Base-by-base conservation (phyloP, 2,113 vertebrate genomes). In the Hippocampus mohnikei region DNA sequence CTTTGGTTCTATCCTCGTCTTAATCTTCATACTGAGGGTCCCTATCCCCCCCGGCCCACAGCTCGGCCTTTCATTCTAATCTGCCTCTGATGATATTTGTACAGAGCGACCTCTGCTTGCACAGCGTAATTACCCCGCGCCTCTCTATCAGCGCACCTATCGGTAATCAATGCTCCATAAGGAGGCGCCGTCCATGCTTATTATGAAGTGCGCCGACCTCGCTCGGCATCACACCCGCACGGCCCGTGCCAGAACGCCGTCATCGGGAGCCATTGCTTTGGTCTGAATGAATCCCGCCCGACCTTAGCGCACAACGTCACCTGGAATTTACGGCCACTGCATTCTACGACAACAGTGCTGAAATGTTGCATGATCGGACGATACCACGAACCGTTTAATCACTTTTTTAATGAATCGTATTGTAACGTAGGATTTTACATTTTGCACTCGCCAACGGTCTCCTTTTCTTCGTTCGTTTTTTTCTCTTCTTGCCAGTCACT, bases 31-130 rank as follows among this genome's bases (percentile, higher is more conserved):
- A 18, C 18, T 7, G 59, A 4, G 20, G 76, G 83, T 71, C 75
- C 89, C 84, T 82, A 86, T 78, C 87, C 85, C 84, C 84, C 77
- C 81, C 83, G 70, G 66, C 21, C 44, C 77, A 82, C 83, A 60
- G 13, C 72, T 15, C 70, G 72, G 82, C 75, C 79, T 86, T 88
- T 89, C 88, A 87, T 90, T 90, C 86, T 91, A 91, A 92, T 92
- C 89, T 89, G 87, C 90, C 87, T 88, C 90, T 91, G 89, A 92
- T 91, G 89, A 90, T 92, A 90, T 91, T 92, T 92, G 87, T 88
- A 83, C 78, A 91, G 80, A 80, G 87, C 84, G 91, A 90, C 89
- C 88, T 91, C 85, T 89, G 86, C 84, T 84, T 90, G 87, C 89
- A 84, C 87, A 85, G 85, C 86, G 87, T 90, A 90, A 92, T 90